phyloP scores from a whole-genome alignment of 2,888 invertebrate genomes.

The Ditula angustiorana region DNA sequence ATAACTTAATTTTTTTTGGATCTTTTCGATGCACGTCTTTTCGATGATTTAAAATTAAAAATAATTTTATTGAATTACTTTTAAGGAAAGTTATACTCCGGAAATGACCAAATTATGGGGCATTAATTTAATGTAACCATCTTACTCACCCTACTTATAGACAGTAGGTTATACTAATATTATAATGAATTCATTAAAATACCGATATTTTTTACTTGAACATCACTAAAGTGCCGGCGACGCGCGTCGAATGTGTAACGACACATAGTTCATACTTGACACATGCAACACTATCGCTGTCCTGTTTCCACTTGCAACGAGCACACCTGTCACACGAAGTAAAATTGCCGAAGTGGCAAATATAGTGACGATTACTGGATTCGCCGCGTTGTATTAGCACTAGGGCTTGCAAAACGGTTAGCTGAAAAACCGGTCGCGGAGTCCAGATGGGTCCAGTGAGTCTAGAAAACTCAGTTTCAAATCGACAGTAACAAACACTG shows the following conservation, averaged over 20 bases:
- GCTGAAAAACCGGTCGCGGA: not conserved
- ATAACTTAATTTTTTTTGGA: no score
- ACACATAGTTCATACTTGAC: conserved; percentile 38
- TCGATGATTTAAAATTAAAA: no score
- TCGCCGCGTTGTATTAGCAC: conserved; percentile 22
- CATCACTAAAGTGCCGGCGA: conserved; percentile 15
- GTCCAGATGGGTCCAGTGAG: no score
- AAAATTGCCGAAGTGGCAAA: conserved; percentile 32
- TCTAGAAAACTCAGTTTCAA: no score
- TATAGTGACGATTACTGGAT: conserved; percentile 19
- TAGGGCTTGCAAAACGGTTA: not conserved
- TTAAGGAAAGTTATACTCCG: no score
- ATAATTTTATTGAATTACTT: no score
- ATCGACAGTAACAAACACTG: no score
- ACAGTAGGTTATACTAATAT: no score
- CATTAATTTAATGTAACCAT: no score
- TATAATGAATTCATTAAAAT: not conserved
- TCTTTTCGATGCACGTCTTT: no score
- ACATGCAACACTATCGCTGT: conserved; percentile 11
- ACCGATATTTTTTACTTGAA: not conserved
- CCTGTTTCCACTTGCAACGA: conserved; percentile 22
- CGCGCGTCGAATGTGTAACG: conserved; percentile 75
- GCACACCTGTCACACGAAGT: conserved; percentile 27
- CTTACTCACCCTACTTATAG: no score
- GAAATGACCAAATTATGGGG: no score